phyloP scores from a whole-genome alignment of 2,113 vertebrate species.

The Trematomus loennbergii region DNA sequence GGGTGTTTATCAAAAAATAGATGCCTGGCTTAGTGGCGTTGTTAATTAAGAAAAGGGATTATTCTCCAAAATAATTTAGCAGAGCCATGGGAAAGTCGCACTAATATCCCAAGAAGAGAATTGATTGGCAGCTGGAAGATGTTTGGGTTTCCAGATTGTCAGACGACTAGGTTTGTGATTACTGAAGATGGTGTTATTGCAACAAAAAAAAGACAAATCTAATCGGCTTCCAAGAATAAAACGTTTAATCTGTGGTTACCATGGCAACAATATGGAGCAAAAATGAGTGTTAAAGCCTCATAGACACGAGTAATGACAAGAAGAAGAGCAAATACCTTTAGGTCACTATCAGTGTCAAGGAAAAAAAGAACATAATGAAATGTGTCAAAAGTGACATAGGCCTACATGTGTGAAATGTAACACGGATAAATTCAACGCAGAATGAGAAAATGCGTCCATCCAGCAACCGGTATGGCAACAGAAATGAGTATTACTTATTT shows the following conservation, averaged over 20 bases:
- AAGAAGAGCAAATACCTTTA: neutral
- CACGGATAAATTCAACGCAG: neutral
- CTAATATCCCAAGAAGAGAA: slow-evolving; percentile 23
- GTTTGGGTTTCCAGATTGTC: slow-evolving; percentile 28
- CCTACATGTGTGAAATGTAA: neutral
- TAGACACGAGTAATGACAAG: neutral
- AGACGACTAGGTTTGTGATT: slow-evolving; percentile 7
- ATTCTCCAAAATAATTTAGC: slow-evolving; percentile 55
- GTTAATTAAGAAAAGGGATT: slow-evolving; percentile 69
- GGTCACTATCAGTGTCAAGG: neutral
- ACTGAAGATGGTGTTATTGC: neutral
- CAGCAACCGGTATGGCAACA: neutral
- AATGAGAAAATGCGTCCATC: neutral
- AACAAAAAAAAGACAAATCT: slow-evolving; percentile 23
- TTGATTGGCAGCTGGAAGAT: slow-evolving; percentile 19
- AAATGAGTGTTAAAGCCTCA: neutral
- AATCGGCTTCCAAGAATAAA: slow-evolving; percentile 2
- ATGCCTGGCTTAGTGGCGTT: slow-evolving; percentile 29
- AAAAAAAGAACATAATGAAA: neutral
- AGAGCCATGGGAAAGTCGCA: slow-evolving; percentile 4
- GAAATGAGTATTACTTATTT: neutral
- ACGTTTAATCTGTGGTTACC: slow-evolving; percentile 18
- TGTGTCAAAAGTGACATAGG: neutral
- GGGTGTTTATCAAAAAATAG: slow-evolving; percentile 56
- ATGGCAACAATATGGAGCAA: slow-evolving; percentile 27